Evolutionary conservation across 2,797 vertebrate species (phyloP).

Genomic region (Nannoperca australis): DNA sequence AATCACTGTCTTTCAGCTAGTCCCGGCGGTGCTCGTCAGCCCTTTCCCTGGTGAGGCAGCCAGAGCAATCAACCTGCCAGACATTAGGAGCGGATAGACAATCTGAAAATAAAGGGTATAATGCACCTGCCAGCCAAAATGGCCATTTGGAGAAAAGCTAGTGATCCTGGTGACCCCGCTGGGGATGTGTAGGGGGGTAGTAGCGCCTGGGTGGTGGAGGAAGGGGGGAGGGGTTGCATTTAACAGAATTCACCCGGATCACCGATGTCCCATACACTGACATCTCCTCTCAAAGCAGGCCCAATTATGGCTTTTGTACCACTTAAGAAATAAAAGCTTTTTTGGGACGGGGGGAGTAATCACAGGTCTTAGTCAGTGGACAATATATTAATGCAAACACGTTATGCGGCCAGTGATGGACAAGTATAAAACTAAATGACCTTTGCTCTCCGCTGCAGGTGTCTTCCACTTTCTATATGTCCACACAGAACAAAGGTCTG

Average conservation of each 20-base stretch:
- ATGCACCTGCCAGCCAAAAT: constrained; percentile 99
- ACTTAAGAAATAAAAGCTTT: constrained; percentile 98
- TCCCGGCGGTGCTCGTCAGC: constrained; percentile 96
- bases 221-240: constrained; percentile 84
- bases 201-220: constrained; percentile 36
- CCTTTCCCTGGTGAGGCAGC: constrained; percentile 97
- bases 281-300: constrained; percentile 98
- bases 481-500: constrained; percentile 42
- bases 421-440: constrained; percentile 81
- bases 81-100: constrained; percentile 99
- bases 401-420: constrained; percentile 81
- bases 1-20: constrained; percentile 99
- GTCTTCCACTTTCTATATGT: constrained; percentile 73
- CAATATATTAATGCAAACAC: constrained; percentile 90
- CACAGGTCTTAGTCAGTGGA: constrained; percentile 89
- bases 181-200: constrained; percentile 90
- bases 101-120: constrained; percentile 99
- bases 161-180: constrained; percentile 99
- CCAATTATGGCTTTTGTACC: constrained; percentile 99
- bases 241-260: constrained; percentile 99
- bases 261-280: constrained; percentile 96
- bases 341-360: constrained; percentile 84
- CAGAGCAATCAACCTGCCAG: constrained; percentile 99
- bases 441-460: constrained; percentile 82
- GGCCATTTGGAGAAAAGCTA: constrained; percentile 99